A percentile compares a stretch with the other conserved stretches of the same genome.
These are phyloP conservation scores for Fringilla coelebs DNA, from an alignment of 2,797 vertebrate species.

Conservation along the genomic window DNA sequence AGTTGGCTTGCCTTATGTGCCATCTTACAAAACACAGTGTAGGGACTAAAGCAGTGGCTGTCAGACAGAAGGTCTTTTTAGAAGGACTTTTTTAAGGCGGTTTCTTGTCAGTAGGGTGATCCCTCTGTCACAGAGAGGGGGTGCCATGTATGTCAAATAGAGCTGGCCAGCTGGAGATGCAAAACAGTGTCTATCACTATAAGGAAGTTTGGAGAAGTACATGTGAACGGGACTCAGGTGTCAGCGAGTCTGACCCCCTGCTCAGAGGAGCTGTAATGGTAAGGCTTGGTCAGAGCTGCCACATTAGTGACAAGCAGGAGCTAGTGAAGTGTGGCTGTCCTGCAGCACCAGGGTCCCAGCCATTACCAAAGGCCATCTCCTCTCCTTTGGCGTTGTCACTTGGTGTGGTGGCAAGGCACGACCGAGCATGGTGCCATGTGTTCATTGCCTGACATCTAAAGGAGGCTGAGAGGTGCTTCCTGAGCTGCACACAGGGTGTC, in stretches of 20 bases:
- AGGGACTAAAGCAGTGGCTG: neutral
- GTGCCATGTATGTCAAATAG: neutral
- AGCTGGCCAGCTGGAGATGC: neutral
- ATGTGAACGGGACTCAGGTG: neutral
- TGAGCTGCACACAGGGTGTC: neutral
- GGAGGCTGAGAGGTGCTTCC: neutral
- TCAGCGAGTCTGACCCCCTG: neutral
- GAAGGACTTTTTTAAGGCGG: neutral
- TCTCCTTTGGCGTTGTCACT: accelerated
- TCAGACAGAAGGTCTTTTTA: neutral
- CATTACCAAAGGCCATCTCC: accelerated
- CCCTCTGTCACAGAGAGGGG: neutral
- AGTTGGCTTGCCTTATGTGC: neutral
- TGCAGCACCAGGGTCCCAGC: neutral
- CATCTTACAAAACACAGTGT: neutral
- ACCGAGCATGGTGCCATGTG: accelerated
- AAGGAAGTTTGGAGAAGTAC: neutral
- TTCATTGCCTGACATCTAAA: neutral
- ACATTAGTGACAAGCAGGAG: neutral
- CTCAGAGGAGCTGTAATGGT: neutral
- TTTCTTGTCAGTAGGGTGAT: neutral
- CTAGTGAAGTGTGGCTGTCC: neutral
- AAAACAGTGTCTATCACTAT: accelerated
- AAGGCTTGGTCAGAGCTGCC: conserved; percentile 10
- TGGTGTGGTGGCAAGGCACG: accelerated